Conservation (phyloP, 2,888 invertebrate species). For the Ectemnius continuus region DNA sequence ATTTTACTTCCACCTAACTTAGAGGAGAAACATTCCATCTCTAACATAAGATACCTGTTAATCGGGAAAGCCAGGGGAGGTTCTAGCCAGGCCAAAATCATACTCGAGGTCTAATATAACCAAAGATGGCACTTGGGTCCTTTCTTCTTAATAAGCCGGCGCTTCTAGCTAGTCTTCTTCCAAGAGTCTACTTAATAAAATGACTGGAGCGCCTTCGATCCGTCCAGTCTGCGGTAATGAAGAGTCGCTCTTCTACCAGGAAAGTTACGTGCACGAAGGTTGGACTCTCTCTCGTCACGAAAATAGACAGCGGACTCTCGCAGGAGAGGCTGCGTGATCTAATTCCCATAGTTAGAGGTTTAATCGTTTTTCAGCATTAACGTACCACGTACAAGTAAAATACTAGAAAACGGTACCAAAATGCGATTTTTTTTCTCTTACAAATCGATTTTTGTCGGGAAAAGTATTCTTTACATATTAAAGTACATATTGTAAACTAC, state of each 20-base stretch:
- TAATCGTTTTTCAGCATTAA: conserved; percentile 46
- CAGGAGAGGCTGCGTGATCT: conserved; percentile 11
- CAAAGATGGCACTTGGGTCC: conserved; percentile 1
- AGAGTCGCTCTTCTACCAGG: background rate
- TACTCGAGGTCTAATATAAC: conserved; percentile 10
- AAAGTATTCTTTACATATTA: too few relatives aligned
- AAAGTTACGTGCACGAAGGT: background rate
- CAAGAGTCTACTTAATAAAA: background rate
- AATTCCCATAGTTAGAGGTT: conserved; percentile 44
- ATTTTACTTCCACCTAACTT: too few relatives aligned
- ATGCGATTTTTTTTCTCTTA: too few relatives aligned
- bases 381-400: too few relatives aligned
- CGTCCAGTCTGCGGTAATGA: background rate
- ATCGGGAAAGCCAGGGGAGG: conserved; percentile 24
- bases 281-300: background rate
- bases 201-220: background rate
- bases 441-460: too few relatives aligned
- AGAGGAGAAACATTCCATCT: too few relatives aligned
- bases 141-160: conserved; percentile 19
- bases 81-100: background rate
- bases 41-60: background rate
- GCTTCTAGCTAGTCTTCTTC: background rate
- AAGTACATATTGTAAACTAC: too few relatives aligned
- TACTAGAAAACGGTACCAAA: too few relatives aligned
- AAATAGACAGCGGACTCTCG: conserved; percentile 13